Conservation (phyloP, 2,113 vertebrate genomes). For the Eurystomus gularis region DNA sequence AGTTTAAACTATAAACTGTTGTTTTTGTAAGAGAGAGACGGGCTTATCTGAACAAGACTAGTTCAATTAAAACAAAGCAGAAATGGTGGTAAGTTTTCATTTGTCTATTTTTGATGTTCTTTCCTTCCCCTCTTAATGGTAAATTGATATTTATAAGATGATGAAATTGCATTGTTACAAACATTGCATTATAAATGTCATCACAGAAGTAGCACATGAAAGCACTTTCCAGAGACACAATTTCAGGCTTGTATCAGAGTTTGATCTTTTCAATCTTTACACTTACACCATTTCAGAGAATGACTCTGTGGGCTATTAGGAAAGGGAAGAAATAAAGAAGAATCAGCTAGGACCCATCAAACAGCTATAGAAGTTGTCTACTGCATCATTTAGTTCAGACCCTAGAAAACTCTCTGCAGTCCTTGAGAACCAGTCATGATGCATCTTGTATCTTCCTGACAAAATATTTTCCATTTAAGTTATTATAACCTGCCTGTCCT, state of each 20-base stretch:
- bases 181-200: conserved; percentile 54
- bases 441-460: not conserved
- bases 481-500: not conserved
- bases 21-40: conserved; percentile 67
- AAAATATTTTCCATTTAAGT: not conserved
- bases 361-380: not conserved
- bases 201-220: conserved; percentile 46
- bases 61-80: conserved; percentile 65
- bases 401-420: not conserved
- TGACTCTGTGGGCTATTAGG: not conserved
- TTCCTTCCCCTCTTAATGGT: conserved; percentile 36
- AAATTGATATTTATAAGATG: conserved; percentile 77
- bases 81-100: conserved; percentile 38
- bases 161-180: conserved; percentile 67
- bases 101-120: conserved; percentile 19
- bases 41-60: conserved; percentile 67
- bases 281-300: conserved; percentile 34
- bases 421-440: not conserved
- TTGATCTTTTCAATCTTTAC: conserved; percentile 29
- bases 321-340: not conserved
- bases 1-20: conserved; percentile 71
- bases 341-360: not conserved
- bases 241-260: conserved; percentile 38
- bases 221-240: conserved; percentile 47
- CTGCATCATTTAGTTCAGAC: not conserved